phyloP scores from a whole-genome alignment of 2,113 vertebrate genomes.

The Sinocyclocheilus anophthalmus region DNA sequence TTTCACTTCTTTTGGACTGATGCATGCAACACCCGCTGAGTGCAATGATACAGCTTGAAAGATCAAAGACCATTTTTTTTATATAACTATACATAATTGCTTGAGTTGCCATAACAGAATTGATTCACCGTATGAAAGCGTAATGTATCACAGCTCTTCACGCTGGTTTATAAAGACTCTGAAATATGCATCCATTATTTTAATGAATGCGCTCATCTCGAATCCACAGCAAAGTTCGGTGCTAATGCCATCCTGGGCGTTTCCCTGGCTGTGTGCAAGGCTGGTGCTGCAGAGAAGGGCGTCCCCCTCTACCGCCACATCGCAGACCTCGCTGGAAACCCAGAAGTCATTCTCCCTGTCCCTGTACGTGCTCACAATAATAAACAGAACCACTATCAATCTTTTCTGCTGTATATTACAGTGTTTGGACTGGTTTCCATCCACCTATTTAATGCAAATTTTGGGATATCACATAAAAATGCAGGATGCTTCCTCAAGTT shows the following conservation, averaged over 20 bases:
- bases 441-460: no score
- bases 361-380: conserved; percentile 79
- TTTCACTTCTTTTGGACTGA: no score
- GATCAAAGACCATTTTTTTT: no score
- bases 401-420: no score
- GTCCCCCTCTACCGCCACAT: conserved; percentile 96
- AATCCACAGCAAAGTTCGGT: conserved; percentile 89
- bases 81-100: neutral
- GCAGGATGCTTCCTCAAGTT: no score
- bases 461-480: no score
- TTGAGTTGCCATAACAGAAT: neutral
- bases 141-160: neutral
- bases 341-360: conserved; percentile 93
- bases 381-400: neutral
- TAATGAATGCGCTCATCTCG: neutral
- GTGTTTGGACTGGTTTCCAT: no score
- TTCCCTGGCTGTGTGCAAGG: conserved; percentile 88
- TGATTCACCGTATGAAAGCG: neutral
- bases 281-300: conserved; percentile 96
- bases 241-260: conserved; percentile 85
- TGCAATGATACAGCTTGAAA: no score
- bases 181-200: neutral
- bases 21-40: no score
- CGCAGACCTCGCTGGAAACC: conserved; percentile 91
- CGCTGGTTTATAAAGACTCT: neutral